Evolutionary conservation across 2,797 vertebrate genomes (phyloP).

Genomic region (Apogon talboti): DNA sequence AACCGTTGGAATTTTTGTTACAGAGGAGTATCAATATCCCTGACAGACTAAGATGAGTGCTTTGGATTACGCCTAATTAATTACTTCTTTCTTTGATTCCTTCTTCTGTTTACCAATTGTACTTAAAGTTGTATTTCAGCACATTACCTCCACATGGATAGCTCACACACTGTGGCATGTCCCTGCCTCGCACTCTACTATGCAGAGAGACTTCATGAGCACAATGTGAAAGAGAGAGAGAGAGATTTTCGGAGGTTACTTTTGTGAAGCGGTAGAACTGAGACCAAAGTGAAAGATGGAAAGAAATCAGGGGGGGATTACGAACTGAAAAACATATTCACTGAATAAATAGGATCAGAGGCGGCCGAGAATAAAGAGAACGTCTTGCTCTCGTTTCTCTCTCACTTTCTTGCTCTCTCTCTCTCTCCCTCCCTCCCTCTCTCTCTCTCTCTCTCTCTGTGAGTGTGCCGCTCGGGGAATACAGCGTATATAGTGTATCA

Average conservation of each 20-base stretch:
- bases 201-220: slow-evolving; percentile 21
- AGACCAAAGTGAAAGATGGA: slow-evolving; percentile 68
- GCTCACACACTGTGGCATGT: slow-evolving; percentile 2
- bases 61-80: too few species aligned
- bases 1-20: too few species aligned
- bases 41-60: too few species aligned
- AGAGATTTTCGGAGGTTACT: slow-evolving; percentile 50
- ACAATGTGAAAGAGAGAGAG: slow-evolving; percentile 42
- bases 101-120: not conserved
- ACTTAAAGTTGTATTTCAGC: not conserved
- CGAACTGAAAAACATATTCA: slow-evolving; percentile 63
- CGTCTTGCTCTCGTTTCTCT: slow-evolving; percentile 33
- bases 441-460: too few species aligned
- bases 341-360: slow-evolving; percentile 76
- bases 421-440: slow-evolving; percentile 17
- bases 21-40: too few species aligned
- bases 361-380: slow-evolving; percentile 57
- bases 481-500: slow-evolving; percentile 53
- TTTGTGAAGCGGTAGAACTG: slow-evolving; percentile 51
- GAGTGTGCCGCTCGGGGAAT: slow-evolving; percentile 39
- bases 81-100: not conserved
- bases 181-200: slow-evolving; percentile 1
- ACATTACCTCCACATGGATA: not conserved
- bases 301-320: slow-evolving; percentile 71
- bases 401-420: slow-evolving; percentile 11